Conservation (phyloP, 2,797 vertebrate genomes). For the Oreochromis mossambicus region DNA sequence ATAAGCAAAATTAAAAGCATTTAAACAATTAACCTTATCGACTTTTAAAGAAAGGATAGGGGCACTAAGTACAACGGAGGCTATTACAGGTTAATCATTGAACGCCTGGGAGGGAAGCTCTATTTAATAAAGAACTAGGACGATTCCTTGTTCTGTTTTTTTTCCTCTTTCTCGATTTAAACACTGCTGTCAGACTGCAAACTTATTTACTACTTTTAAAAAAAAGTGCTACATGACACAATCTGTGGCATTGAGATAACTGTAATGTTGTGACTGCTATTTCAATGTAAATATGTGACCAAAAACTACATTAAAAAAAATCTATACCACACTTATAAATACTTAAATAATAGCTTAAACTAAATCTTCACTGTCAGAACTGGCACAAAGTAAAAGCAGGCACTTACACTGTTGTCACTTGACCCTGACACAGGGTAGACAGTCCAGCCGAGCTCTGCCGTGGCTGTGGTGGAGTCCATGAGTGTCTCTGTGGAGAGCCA, state of each 20-base stretch:
- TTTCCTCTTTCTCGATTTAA: not conserved
- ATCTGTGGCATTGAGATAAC: not conserved
- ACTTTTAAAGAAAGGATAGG: not conserved
- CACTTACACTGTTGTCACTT: conserved; percentile 83
- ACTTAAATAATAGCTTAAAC: not conserved
- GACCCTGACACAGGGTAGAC: conserved; percentile 93
- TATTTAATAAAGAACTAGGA: not conserved
- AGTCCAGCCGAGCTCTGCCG: conserved; percentile 96
- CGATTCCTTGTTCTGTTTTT: not conserved
- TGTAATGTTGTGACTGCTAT: not conserved
- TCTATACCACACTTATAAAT: not conserved
- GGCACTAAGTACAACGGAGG: not conserved
- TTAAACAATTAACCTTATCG: not conserved
- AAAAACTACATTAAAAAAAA: not conserved
- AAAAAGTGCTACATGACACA: not conserved
- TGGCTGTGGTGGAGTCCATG: conserved; percentile 98
- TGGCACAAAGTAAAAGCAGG: not conserved
- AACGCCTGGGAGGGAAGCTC: not conserved
- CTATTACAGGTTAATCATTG: not conserved
- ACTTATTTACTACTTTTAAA: not conserved
- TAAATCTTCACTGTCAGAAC: not conserved
- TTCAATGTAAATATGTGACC: not conserved
- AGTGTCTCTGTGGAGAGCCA: conserved; percentile 85
- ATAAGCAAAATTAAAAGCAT: conserved; percentile 32
- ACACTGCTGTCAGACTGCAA: not conserved